phyloP scores from a whole-genome alignment of 2,113 vertebrate species.

The Agapornis roseicollis region DNA sequence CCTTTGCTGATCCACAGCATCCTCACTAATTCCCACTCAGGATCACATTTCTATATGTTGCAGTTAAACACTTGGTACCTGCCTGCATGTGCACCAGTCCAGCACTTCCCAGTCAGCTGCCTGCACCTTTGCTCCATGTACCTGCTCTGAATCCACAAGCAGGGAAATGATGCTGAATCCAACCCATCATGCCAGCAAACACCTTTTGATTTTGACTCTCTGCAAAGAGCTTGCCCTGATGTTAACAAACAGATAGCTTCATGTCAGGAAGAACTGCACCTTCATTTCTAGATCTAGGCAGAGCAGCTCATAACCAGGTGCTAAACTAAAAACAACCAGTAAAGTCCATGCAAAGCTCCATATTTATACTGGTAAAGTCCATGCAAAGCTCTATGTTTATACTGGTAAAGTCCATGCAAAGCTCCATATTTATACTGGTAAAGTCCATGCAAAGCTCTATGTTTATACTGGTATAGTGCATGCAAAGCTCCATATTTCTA shows the following conservation, averaged over 20 bases:
- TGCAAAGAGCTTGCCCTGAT: background rate
- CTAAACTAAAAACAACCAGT: background rate
- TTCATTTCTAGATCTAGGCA: background rate
- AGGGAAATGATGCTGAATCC: background rate
- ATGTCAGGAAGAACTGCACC: background rate
- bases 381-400: no score
- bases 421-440: background rate
- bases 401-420: no score
- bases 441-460: background rate
- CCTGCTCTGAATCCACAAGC: background rate
- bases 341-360: no score
- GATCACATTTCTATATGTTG: background rate
- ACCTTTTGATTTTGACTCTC: background rate
- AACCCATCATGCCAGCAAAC: background rate
- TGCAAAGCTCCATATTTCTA: background rate
- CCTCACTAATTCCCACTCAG: background rate
- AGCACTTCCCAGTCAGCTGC: background rate
- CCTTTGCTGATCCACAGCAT: background rate
- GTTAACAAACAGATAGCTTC: accelerated
- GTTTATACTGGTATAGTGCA: background rate
- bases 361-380: background rate
- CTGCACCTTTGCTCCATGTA: background rate
- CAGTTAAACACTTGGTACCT: background rate
- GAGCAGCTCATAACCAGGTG: background rate
- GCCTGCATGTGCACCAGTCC: background rate